Conservation (phyloP, 2,113 vertebrate species). For the Aplodontia rufa region DNA sequence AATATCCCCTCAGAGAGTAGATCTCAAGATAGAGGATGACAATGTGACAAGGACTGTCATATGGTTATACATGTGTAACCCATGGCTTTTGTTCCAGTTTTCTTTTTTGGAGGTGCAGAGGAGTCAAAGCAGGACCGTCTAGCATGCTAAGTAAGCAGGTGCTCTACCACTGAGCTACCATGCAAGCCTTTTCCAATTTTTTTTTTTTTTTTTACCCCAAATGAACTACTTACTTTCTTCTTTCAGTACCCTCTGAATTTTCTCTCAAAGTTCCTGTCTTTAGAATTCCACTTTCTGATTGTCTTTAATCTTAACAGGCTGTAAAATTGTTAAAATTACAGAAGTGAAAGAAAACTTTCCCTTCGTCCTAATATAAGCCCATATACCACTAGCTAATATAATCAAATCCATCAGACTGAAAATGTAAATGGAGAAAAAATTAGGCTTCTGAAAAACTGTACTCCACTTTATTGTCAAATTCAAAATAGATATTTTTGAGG, state of each 20-base stretch:
- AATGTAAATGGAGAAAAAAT: background rate
- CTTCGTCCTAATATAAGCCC: slow-evolving; percentile 39
- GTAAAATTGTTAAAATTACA: slow-evolving; percentile 76
- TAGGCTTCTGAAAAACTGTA: background rate
- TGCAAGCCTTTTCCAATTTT: background rate
- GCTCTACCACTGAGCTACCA: no score
- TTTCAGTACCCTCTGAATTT: slow-evolving; percentile 84
- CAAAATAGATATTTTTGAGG: background rate
- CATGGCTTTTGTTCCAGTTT: background rate
- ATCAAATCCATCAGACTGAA: background rate
- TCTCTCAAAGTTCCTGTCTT: slow-evolving; percentile 83
- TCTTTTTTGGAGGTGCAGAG: background rate
- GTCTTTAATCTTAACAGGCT: slow-evolving; percentile 82
- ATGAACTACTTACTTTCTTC: slow-evolving; percentile 82
- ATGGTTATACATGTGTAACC: no score
- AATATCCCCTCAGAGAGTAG: no score
- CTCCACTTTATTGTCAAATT: background rate
- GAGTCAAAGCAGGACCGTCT: background rate
- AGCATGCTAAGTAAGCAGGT: no score
- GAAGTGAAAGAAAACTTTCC: slow-evolving; percentile 73
- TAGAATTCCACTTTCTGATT: slow-evolving; percentile 83
- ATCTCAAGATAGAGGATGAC: no score
- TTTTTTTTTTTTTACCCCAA: slow-evolving; percentile 41
- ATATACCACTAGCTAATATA: slow-evolving; percentile 7
- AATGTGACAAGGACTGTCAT: no score